These are phyloP conservation scores for Drosophila nebulosa DNA, from an alignment of 1,140 invertebrate species.

Conservation along the genomic window DNA sequence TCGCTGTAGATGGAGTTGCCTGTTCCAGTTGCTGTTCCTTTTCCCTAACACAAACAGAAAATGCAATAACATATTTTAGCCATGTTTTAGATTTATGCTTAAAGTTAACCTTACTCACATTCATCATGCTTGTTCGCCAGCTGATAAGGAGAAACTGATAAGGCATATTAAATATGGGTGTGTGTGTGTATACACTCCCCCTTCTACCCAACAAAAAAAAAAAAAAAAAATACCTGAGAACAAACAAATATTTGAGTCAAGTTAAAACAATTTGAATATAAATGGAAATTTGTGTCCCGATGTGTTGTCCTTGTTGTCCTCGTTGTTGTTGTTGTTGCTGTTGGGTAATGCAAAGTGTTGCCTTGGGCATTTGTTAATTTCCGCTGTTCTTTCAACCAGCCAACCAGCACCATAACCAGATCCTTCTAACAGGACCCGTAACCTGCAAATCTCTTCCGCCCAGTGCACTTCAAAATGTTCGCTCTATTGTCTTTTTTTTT, in stretches of 20 bases:
- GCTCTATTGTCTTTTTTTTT: conserved; percentile 46
- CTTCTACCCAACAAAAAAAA: not conserved
- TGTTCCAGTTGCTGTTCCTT: too few relatives aligned
- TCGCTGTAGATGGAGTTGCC: too few relatives aligned
- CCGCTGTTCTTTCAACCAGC: conserved; percentile 37
- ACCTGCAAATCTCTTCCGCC: not conserved
- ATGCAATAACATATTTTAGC: not conserved
- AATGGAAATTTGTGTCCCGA: conserved; percentile 47
- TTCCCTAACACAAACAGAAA: too few relatives aligned
- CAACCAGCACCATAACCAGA: not conserved
- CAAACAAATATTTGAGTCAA: conserved; percentile 34
- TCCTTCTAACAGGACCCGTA: too few relatives aligned
- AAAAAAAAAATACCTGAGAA: not conserved
- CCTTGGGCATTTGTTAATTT: conserved; percentile 67
- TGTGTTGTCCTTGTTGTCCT: conserved; percentile 15
- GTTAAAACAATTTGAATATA: conserved; percentile 66
- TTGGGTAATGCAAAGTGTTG: conserved; percentile 53
- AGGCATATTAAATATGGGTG: conserved; percentile 15
- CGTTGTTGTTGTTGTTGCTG: conserved; percentile 14
- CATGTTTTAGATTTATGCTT: not conserved
- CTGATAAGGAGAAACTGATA: conserved; percentile 10
- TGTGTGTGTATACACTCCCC: too few relatives aligned
- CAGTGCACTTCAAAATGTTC: not conserved
- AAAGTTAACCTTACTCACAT: conserved; percentile 26
- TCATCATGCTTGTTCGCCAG: not conserved